Conservation (phyloP, 2,113 vertebrate species). For the Ovis canadensis region DNA sequence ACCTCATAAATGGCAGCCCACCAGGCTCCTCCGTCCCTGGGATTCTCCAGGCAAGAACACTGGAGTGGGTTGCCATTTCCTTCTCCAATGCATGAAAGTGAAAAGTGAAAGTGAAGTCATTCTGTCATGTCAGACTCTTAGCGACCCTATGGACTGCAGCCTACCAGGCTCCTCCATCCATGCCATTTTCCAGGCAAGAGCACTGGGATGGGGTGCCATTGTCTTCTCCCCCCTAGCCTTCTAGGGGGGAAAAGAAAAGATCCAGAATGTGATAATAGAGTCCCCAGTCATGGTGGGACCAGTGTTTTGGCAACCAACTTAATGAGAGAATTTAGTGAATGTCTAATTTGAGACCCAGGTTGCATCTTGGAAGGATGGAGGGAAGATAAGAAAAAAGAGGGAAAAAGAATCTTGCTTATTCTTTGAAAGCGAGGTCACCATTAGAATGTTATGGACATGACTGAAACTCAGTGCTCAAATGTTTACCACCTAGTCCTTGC, state of each 20-base stretch:
- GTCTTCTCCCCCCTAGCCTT: neutral
- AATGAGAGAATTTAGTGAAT: neutral
- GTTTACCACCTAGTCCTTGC: neutral
- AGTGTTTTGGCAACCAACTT: neutral
- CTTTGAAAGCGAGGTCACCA: neutral
- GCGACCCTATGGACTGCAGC: neutral
- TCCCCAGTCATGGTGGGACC: neutral
- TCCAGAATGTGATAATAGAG: neutral
- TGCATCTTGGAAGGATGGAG: neutral
- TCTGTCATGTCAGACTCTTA: neutral
- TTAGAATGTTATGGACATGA: neutral
- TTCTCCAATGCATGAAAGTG: neutral
- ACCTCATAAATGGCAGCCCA: neutral
- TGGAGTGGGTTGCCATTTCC: neutral
- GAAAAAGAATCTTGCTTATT: neutral
- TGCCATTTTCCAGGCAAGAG: neutral
- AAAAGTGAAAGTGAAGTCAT: neutral
- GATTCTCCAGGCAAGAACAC: neutral
- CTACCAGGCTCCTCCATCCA: neutral
- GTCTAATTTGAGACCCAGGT: neutral
- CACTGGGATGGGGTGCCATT: neutral
- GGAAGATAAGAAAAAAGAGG: neutral
- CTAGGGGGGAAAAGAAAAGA: neutral
- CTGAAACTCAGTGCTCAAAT: neutral
- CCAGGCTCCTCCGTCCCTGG: neutral